Conservation (phyloP, 2,113 vertebrate genomes). For the western clawed frog (Xenopus tropicalis) region UCB_Xtro_10.0 CM004446.2:71182001-71182500, state of each 20-base stretch:
- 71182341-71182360: constrained; percentile 9
- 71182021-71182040: too few species aligned
- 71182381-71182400: background rate
- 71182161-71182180: background rate
- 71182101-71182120: too few species aligned
- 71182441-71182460: background rate
- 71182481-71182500: too few species aligned
- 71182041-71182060: too few species aligned
- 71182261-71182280: constrained; percentile 24
- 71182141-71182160: too few species aligned
- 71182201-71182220: background rate
- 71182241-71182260: constrained; percentile 20
- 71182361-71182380: background rate
- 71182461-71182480: background rate
- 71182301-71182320: constrained; percentile 25
- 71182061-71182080: too few species aligned
- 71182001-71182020: too few species aligned
- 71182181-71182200: background rate
- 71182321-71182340: constrained; percentile 9
- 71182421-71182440: background rate
- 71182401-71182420: background rate
- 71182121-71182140: too few species aligned
- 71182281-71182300: constrained; percentile 28
- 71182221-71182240: background rate
- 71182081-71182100: too few species aligned